phyloP scores from a whole-genome alignment of 2,797 vertebrate species.

The Anableps anableps region DNA sequence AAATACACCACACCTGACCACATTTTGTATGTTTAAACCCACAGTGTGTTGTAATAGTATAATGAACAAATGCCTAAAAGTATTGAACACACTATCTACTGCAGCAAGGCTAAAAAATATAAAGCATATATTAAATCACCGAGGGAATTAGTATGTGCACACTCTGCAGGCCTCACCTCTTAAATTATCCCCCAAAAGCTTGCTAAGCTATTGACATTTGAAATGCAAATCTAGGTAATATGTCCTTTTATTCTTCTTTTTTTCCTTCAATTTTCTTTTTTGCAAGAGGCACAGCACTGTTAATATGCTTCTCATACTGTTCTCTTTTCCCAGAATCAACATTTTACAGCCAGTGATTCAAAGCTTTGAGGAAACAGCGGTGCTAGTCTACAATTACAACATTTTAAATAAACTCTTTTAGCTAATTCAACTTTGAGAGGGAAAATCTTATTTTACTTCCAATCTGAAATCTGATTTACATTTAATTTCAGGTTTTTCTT shows the following conservation, averaged over 20 bases:
- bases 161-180: conserved; percentile 17
- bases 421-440: not conserved
- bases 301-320: conserved; percentile 60
- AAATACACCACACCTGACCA: not conserved
- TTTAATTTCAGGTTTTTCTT: conserved; percentile 23
- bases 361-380: conserved; percentile 62
- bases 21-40: too few relatives aligned
- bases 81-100: not conserved
- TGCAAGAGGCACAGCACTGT: conserved; percentile 43
- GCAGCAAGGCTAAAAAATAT: not conserved
- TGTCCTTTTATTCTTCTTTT: conserved; percentile 54
- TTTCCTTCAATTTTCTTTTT: conserved; percentile 27
- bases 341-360: conserved; percentile 72
- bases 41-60: not conserved
- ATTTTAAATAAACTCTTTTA: not conserved
- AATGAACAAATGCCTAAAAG: not conserved
- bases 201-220: conserved; percentile 55
- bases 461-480: conserved; percentile 9
- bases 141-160: conserved; percentile 23
- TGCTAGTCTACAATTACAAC: conserved; percentile 23
- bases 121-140: conserved; percentile 31
- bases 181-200: conserved; percentile 24
- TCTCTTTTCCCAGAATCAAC: conserved; percentile 70
- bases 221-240: conserved; percentile 76
- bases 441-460: conserved; percentile 22